These are phyloP conservation scores for Zoanthus solanderi DNA, from an alignment of 92 coral and sea anemone genomes.

Conservation along the genomic window DNA sequence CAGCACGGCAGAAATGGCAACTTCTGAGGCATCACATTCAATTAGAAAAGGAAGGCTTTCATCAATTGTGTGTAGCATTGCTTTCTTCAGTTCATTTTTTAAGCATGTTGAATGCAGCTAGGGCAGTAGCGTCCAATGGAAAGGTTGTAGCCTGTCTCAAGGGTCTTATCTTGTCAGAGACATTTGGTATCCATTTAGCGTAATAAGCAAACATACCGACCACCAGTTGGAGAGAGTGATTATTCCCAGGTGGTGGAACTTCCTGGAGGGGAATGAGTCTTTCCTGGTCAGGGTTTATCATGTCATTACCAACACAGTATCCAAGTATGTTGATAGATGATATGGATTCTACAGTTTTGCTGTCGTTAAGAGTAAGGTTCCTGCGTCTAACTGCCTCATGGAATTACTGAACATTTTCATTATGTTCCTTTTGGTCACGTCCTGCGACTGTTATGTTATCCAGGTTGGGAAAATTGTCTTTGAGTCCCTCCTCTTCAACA, in stretches of 20 bases:
- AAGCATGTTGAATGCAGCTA: conserved; percentile 36
- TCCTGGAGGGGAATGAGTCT: neutral
- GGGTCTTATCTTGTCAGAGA: conserved; percentile 54
- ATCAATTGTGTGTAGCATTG: neutral
- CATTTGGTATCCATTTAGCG: conserved; percentile 33
- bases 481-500: no score
- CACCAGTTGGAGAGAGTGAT: neutral
- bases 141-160: conserved; percentile 47
- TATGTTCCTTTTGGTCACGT: neutral
- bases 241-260: conserved; percentile 9
- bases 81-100: conserved; percentile 5
- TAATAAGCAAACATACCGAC: neutral
- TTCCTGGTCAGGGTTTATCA: neutral
- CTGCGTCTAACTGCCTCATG: neutral
- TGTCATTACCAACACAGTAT: neutral
- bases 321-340: neutral
- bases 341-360: neutral
- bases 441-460: conserved; percentile 60
- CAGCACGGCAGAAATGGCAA: conserved; percentile 26
- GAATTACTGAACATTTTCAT: neutral
- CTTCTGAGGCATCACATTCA: conserved; percentile 28
- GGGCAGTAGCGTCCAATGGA: conserved; percentile 43
- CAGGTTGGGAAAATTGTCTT: no score
- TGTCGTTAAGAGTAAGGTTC: neutral
- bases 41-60: neutral